Percentiles rank a stretch among this genome's conserved stretches.
Conservation (phyloP, 1,140 invertebrate genomes). For the Bactericera cockerelli region DNA sequence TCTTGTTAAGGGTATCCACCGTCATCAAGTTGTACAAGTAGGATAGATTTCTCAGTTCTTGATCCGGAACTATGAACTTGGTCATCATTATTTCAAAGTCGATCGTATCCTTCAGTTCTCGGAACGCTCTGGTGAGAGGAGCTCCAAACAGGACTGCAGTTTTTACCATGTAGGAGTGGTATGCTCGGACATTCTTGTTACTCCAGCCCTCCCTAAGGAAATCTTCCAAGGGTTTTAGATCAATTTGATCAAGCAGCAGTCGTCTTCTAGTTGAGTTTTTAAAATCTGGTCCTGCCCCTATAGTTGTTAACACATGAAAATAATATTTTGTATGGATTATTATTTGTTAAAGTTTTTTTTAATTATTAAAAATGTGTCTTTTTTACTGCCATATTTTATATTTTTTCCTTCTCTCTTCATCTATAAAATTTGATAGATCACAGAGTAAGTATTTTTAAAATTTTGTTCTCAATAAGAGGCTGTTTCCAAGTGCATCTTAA, state of each 20-base stretch:
- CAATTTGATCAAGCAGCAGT: not conserved
- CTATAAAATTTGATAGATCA: no score
- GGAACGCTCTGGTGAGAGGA: not conserved
- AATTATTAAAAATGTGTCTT: no score
- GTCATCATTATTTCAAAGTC: not conserved
- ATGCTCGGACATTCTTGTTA: conserved; percentile 4
- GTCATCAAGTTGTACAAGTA: conserved; percentile 5
- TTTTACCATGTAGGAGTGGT: conserved; percentile 2
- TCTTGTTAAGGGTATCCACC: not conserved
- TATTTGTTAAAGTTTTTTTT: no score
- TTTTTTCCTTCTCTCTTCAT: no score
- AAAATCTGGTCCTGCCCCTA: conserved; percentile 2
- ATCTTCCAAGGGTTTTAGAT: conserved; percentile 5
- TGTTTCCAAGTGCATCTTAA: no score
- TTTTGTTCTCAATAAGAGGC: no score
- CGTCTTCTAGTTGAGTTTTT: conserved; percentile 2
- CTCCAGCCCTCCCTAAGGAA: not conserved
- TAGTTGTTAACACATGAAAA: not conserved
- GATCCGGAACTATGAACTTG: conserved; percentile 1
- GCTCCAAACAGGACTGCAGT: conserved; percentile 1
- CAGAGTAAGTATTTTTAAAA: no score
- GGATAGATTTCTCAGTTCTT: conserved; percentile 3
- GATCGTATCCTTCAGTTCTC: not conserved
- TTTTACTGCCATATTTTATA: no score
- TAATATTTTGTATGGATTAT: no score